These are phyloP conservation scores for Miniopterus natalensis DNA, from an alignment of 2,113 vertebrate genomes.

Conservation along the genomic window DNA sequence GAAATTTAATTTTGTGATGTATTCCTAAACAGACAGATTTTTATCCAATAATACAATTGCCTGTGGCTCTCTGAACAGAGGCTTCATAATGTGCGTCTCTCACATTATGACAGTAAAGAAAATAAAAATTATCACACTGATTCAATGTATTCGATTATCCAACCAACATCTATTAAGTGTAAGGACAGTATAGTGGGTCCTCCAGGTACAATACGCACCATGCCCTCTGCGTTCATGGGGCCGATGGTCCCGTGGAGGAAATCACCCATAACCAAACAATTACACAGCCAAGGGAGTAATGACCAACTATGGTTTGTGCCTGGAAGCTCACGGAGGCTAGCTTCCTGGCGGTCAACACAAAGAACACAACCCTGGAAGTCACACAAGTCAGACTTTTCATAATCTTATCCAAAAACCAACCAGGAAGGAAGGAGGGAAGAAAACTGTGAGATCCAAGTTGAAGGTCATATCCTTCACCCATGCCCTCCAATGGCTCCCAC, in stretches of 20 bases:
- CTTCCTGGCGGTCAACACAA: not conserved
- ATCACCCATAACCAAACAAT: too few species aligned
- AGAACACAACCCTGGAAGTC: not conserved
- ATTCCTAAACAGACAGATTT: not conserved
- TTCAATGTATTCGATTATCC: not conserved
- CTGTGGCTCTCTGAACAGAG: not conserved
- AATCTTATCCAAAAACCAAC: not conserved
- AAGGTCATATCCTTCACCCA: not conserved
- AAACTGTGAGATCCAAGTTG: not conserved
- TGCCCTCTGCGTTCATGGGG: not conserved
- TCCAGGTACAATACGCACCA: not conserved
- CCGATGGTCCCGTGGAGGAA: not conserved
- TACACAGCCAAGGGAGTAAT: not conserved
- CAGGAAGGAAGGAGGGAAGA: not conserved
- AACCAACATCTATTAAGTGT: not conserved
- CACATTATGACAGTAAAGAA: not conserved
- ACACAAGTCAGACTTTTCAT: not conserved
- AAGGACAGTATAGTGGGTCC: not conserved
- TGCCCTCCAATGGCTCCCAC: not conserved
- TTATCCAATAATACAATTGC: not conserved
- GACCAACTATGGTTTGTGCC: fast-evolving
- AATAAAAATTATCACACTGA: not conserved
- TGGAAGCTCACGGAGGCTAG: not conserved
- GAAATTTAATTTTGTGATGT: not conserved
- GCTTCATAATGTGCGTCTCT: not conserved